A percentile compares a stretch with the other conserved stretches of the same genome.
These are phyloP conservation scores for Glyptemys insculpta DNA, from an alignment of 2,797 vertebrate species.

Conservation along the genomic window DNA sequence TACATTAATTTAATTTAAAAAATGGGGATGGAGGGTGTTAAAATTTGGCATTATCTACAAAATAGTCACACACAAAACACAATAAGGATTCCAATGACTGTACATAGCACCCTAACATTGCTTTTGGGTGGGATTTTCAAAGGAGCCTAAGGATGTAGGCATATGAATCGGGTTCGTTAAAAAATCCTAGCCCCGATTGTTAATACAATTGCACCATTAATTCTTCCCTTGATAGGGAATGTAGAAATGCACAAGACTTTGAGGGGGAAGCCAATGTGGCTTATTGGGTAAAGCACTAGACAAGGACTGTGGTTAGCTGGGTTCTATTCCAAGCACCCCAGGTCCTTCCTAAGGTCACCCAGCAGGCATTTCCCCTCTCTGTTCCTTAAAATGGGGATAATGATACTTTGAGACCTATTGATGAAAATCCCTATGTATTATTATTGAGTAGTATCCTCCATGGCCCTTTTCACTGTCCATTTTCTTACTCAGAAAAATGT, in stretches of 20 bases:
- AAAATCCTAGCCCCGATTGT: slow-evolving; percentile 21
- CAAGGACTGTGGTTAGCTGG: slow-evolving; percentile 13
- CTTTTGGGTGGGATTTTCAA: background rate
- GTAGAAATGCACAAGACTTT: slow-evolving; percentile 16
- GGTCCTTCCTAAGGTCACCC: slow-evolving; percentile 45
- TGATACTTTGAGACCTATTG: slow-evolving; percentile 58
- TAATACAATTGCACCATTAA: background rate
- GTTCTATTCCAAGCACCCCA: slow-evolving; percentile 44
- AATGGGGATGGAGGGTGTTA: background rate
- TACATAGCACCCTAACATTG: background rate
- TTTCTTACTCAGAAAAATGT: background rate
- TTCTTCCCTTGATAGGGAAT: background rate
- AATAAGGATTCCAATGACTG: background rate
- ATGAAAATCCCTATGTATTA: slow-evolving; percentile 57
- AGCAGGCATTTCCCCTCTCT: slow-evolving; percentile 32
- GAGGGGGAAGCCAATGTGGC: slow-evolving; percentile 21
- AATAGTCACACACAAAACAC: background rate
- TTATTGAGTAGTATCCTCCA: slow-evolving; percentile 25
- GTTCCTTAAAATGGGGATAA: slow-evolving; percentile 31
- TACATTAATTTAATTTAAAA: slow-evolving; percentile 46
- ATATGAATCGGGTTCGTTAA: slow-evolving; percentile 38
- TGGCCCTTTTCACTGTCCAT: background rate
- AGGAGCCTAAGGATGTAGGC: background rate
- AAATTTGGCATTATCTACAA: background rate
- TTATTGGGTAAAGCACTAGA: slow-evolving; percentile 12